These are phyloP conservation scores for Nannoperca obscura DNA, from an alignment of 2,797 vertebrate species.

Conservation along the genomic window DNA sequence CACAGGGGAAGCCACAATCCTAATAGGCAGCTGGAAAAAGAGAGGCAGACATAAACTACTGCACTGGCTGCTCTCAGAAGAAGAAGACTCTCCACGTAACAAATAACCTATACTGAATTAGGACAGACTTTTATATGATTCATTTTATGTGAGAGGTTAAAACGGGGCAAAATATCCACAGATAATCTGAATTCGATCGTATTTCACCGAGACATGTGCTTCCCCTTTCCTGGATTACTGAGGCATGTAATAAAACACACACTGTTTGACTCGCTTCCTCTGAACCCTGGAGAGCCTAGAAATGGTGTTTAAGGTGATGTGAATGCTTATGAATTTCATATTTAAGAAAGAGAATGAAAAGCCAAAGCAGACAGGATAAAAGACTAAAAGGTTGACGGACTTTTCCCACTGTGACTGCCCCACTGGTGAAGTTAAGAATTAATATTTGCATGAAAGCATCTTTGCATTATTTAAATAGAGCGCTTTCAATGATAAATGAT, in stretches of 20 bases:
- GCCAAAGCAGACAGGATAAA: constrained; percentile 27
- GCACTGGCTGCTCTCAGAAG: constrained; percentile 31
- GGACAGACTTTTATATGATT: constrained; percentile 80
- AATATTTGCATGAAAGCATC: background rate
- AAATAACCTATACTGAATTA: constrained; percentile 67
- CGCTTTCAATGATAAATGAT: background rate
- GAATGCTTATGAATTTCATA: constrained; percentile 73
- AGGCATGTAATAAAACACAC: constrained; percentile 85
- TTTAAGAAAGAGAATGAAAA: constrained; percentile 48
- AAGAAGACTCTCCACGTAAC: constrained; percentile 53
- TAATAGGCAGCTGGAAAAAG: constrained; percentile 79
- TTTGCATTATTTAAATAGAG: background rate
- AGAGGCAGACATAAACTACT: constrained; percentile 65
- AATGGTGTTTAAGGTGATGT: constrained; percentile 72
- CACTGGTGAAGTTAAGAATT: background rate
- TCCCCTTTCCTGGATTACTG: constrained; percentile 84
- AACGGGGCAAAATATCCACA: constrained; percentile 75
- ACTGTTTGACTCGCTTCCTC: constrained; percentile 79
- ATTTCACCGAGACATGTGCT: constrained; percentile 85
- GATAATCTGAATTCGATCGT: constrained; percentile 84
- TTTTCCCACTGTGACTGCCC: background rate
- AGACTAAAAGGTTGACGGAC: background rate
- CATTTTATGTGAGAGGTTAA: constrained; percentile 77
- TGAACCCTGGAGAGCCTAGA: constrained; percentile 74
- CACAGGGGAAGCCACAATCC: constrained; percentile 74